Evolutionary conservation across 2,797 vertebrate genomes (phyloP).

Genomic region (Euphonia xanthogaster): DNA sequence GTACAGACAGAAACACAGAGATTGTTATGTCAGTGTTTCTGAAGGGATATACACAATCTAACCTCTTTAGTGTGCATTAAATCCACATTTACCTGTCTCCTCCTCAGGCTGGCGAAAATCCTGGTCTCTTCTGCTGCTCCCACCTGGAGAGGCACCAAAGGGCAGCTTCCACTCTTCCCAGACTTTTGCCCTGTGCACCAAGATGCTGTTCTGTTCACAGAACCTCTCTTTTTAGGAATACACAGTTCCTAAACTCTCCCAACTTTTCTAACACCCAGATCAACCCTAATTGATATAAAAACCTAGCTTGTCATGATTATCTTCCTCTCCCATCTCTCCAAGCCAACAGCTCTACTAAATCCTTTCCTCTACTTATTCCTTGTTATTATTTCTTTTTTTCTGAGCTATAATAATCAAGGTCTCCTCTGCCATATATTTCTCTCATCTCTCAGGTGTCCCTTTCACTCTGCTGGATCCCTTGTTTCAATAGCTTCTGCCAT

Average conservation of each 20-base stretch:
- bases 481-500: not conserved
- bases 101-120: fast-evolving
- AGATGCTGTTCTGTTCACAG: not conserved
- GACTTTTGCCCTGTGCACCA: not conserved
- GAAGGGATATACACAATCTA: not conserved
- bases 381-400: not conserved
- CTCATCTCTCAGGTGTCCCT: not conserved
- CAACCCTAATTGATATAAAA: not conserved
- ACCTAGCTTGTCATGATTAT: fast-evolving
- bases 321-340: not conserved
- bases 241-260: not conserved
- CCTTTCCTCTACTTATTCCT: not conserved
- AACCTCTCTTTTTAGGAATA: not conserved
- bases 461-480: not conserved
- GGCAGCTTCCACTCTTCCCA: not conserved
- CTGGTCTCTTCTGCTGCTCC: not conserved
- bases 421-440: not conserved
- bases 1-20: not conserved
- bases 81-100: not conserved
- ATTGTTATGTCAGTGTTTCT: not conserved
- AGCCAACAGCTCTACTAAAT: not conserved
- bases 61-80: not conserved
- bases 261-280: not conserved
- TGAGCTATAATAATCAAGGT: not conserved
- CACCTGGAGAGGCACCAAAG: not conserved